Conservation (phyloP, 2,888 invertebrate species). For the Patella ulyssiponensis region DNA sequence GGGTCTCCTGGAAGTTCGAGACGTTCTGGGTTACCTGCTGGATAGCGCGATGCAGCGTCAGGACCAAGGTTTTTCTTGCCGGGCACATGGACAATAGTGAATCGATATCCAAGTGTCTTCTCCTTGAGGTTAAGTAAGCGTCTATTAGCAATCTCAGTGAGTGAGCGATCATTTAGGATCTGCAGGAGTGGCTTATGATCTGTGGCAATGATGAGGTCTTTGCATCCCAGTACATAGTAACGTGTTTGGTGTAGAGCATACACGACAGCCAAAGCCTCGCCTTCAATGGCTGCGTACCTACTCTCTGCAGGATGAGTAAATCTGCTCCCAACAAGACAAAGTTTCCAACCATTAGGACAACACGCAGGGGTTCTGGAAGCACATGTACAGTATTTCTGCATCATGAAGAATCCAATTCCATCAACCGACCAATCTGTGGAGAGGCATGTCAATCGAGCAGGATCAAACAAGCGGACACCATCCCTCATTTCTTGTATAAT, state of each 20-base stretch:
- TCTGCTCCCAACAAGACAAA: slow-evolving; percentile 40
- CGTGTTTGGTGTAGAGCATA: slow-evolving; percentile 33
- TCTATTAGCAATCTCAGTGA: slow-evolving; percentile 36
- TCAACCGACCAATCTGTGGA: slow-evolving; percentile 41
- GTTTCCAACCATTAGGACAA: slow-evolving; percentile 38
- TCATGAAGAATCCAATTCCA: slow-evolving; percentile 43
- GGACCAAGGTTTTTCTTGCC: slow-evolving; percentile 34
- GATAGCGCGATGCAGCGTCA: slow-evolving; percentile 33
- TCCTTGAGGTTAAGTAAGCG: slow-evolving; percentile 36
- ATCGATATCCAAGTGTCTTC: slow-evolving; percentile 33
- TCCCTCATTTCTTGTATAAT: slow-evolving; percentile 39
- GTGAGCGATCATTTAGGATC: slow-evolving; percentile 36
- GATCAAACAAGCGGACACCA: slow-evolving; percentile 40
- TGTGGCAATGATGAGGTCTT: slow-evolving; percentile 33
- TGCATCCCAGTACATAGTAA: slow-evolving; percentile 33
- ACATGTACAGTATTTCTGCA: slow-evolving; percentile 42
- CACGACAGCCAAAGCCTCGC: slow-evolving; percentile 33
- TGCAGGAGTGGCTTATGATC: slow-evolving; percentile 40
- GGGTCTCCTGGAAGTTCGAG: slow-evolving; percentile 27
- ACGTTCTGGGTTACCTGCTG: slow-evolving; percentile 25
- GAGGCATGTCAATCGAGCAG: slow-evolving; percentile 36
- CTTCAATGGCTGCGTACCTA: slow-evolving; percentile 37
- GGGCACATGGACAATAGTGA: slow-evolving; percentile 33
- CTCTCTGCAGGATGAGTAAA: slow-evolving; percentile 42
- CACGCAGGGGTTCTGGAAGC: slow-evolving; percentile 31